A percentile compares a stretch with the other conserved stretches of the same genome.
Evolutionary conservation across 2,797 vertebrate species (phyloP).

Genomic region (Nasua narica): DNA sequence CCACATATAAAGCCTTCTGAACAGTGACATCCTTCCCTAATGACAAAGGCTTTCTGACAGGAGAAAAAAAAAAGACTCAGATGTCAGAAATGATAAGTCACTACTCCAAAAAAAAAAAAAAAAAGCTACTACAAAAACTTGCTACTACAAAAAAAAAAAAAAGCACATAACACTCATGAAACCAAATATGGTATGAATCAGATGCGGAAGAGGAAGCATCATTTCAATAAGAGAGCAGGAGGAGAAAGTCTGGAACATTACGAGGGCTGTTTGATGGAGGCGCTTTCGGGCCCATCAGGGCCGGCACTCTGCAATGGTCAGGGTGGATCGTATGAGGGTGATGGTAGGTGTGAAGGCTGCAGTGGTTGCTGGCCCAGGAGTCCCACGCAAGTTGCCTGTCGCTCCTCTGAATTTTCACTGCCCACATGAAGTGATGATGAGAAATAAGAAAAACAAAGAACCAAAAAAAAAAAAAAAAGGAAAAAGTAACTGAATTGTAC

Average conservation of each 20-base stretch:
- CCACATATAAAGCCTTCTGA: background rate
- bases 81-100: slow-evolving; percentile 76
- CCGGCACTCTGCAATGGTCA: slow-evolving; percentile 89
- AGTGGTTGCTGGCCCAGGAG: slow-evolving; percentile 85
- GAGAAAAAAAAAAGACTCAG: slow-evolving; percentile 39
- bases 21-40: slow-evolving; percentile 52
- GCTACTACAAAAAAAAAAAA: background rate
- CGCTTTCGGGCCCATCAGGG: slow-evolving; percentile 86
- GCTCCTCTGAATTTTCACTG: slow-evolving; percentile 98
- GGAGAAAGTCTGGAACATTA: slow-evolving; percentile 85
- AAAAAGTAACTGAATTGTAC: slow-evolving; percentile 85
- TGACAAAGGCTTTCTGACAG: slow-evolving; percentile 45
- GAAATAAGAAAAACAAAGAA: slow-evolving; percentile 82
- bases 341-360: slow-evolving; percentile 88
- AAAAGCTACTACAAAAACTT: background rate
- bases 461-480: slow-evolving; percentile 81
- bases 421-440: slow-evolving; percentile 84
- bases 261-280: slow-evolving; percentile 87
- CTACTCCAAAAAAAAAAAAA: background rate
- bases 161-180: slow-evolving; percentile 26
- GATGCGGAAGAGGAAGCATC: slow-evolving; percentile 23
- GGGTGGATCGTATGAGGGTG: slow-evolving; percentile 94
- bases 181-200: background rate
- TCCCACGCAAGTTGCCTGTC: slow-evolving; percentile 92
- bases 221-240: slow-evolving; percentile 57